Conservation (phyloP, 2,888 invertebrate genomes). For the Stenoptilia bipunctidactyla region DNA sequence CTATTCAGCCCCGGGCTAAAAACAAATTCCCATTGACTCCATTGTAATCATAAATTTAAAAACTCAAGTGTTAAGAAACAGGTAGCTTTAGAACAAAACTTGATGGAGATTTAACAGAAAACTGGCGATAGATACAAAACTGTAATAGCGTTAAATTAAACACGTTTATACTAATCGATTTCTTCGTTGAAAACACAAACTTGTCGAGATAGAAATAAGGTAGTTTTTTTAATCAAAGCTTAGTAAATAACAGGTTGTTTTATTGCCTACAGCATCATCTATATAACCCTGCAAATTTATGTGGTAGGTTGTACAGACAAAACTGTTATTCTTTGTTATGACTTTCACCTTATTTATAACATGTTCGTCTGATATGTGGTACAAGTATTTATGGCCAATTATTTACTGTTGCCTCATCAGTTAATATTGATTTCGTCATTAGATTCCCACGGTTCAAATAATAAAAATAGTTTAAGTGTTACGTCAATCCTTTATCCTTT, state of each 20-base stretch:
- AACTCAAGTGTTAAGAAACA: conserved; percentile 32
- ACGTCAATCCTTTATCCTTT: too few species aligned
- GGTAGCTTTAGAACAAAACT: conserved; percentile 34
- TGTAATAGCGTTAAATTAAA: too few species aligned
- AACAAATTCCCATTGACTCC: conserved; percentile 43
- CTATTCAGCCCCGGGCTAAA: conserved; percentile 38
- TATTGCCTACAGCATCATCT: conserved; percentile 29
- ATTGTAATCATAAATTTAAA: conserved; percentile 46
- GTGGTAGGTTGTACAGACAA: conserved; percentile 30
- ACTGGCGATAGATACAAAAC: too few species aligned
- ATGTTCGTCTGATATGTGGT: conserved; percentile 14
- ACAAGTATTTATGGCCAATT: background rate
- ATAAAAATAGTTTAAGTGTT: too few species aligned
- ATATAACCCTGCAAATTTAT: conserved; percentile 30
- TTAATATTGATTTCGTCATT: background rate
- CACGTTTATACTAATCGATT: too few species aligned
- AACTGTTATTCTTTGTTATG: conserved; percentile 32
- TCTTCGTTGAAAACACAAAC: too few species aligned
- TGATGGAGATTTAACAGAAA: conserved; percentile 4
- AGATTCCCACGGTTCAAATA: conserved; percentile 1
- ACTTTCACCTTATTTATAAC: conserved; percentile 28
- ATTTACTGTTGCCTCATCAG: background rate
- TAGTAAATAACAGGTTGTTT: too few species aligned
- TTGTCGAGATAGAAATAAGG: too few species aligned
- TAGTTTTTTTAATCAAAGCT: too few species aligned